Base-by-base conservation (phyloP, 2,888 invertebrate species). In the Ormyrus nitidulus region DNA sequence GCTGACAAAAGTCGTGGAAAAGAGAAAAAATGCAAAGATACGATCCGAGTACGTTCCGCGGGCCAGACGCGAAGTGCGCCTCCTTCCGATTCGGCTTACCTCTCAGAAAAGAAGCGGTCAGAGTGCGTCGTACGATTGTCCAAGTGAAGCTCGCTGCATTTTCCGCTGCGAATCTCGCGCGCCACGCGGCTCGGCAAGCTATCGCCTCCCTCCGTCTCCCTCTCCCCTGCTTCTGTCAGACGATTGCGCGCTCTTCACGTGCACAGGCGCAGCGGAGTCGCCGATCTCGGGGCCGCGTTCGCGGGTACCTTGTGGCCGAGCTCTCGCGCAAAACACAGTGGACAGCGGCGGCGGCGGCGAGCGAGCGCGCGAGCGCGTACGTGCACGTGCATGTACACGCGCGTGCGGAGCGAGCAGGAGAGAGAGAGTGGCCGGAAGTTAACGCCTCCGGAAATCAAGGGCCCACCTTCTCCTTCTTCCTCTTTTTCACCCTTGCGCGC, bases 381-480 rank as follows among this genome's bases (percentile, higher is more conserved):
- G 56, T 8, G 11, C 56, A 70, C 70, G 70, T 70, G 49, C 49
- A n/a, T 6, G 64, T 6, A 49, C 19, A 49, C n/a, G 65, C n/a
- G 65, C 13, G 19, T 1, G 19, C 19, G 19, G 9, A 11, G 54
- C 48, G 19, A 19, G 19, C 1, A 2, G 2, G 19, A 13, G 13
- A 13, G 19, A 19, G 19, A 19, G 19, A 19, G 19, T 51, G n/a
- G 4, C 51, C 19, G 77, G 70, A 64, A 19, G 48, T 46, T 19
- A 59, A n/a, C 46, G 71, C 69, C 71, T 19, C 71, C 54, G 65
- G 61, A 61, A 58, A 54, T 44, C 19, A 19, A 13, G 61, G 51
- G 9, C 13, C 49, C 59, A 44, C 71, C 51, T 34, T 54, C 71
- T 10, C 54, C 19, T 19, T 19, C 19, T 19, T 19, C 19, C 19